phyloP scores from a whole-genome alignment of 2,888 invertebrate species.

The Philereme vetulata region DNA sequence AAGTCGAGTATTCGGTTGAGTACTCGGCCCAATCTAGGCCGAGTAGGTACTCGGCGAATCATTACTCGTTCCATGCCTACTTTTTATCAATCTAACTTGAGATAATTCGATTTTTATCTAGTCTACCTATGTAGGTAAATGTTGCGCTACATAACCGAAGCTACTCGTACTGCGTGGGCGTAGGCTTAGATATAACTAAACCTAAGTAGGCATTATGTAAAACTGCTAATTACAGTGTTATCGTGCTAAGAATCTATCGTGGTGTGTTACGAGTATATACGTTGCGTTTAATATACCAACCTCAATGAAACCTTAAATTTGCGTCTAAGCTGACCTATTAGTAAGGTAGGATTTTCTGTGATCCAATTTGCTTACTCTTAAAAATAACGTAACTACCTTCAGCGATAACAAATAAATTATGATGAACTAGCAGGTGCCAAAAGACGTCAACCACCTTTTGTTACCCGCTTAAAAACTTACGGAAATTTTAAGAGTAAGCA shows the following conservation, averaged over 20 bases:
- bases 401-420: constrained; percentile 51
- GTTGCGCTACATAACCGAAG: background rate
- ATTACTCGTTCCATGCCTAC: too few relatives aligned
- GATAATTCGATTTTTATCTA: too few relatives aligned
- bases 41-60: too few relatives aligned
- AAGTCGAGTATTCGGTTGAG: too few relatives aligned
- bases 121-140: background rate
- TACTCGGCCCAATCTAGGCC: background rate
- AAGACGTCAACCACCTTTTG: too few relatives aligned
- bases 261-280: constrained; percentile 1
- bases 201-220: too few relatives aligned
- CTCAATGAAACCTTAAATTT: constrained; percentile 43
- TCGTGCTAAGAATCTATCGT: constrained; percentile 2
- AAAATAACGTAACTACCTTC: constrained; percentile 86
- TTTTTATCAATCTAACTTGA: too few relatives aligned
- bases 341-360: constrained; percentile 41
- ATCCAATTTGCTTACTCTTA: constrained; percentile 52
- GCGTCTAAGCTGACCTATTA: constrained; percentile 46
- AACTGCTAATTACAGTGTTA: background rate
- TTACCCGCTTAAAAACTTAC: too few relatives aligned
- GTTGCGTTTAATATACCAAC: constrained; percentile 6
- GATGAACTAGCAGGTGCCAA: too few relatives aligned
- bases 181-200: background rate
- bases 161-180: background rate
- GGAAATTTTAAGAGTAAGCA: too few relatives aligned